Percentiles rank a stretch among this genome's conserved stretches.
Conservation (phyloP, 2,888 invertebrate genomes). For the Volucella bombylans region DNA sequence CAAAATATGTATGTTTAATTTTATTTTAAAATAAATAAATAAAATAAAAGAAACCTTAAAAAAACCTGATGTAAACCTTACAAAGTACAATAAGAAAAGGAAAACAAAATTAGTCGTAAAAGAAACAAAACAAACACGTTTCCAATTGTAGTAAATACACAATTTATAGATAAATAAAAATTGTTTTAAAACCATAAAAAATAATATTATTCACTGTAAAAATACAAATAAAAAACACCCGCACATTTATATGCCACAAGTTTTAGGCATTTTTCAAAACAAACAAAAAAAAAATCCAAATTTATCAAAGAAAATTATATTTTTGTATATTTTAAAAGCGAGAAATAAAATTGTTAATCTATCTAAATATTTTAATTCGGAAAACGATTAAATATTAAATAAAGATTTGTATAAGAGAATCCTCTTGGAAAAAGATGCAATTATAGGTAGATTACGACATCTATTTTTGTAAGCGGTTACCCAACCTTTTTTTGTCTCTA, state of each 20-base stretch:
- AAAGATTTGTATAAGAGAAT: neutral
- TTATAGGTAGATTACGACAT: constrained; percentile 14
- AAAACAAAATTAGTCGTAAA: constrained; percentile 19
- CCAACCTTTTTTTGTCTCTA: constrained; percentile 6
- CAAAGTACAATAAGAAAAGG: constrained; percentile 58
- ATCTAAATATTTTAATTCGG: constrained; percentile 5
- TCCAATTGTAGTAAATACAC: neutral
- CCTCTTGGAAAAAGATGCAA: constrained; percentile 11
- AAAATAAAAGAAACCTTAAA: constrained; percentile 4
- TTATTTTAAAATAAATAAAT: neutral
- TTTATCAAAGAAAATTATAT: neutral
- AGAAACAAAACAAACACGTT: neutral
- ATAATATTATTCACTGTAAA: too few relatives aligned
- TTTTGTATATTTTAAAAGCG: constrained; percentile 6
- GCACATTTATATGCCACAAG: neutral
- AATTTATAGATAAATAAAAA: neutral
- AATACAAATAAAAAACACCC: too few relatives aligned
- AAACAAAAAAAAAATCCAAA: neutral
- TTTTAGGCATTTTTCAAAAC: neutral
- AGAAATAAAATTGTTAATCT: neutral
- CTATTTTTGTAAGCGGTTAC: constrained; percentile 45
- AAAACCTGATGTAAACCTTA: constrained; percentile 55
- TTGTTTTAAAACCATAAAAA: too few relatives aligned
- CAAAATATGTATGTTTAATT: constrained; percentile 17
- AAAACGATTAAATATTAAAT: neutral